These are phyloP conservation scores for Clavelina lepadiformis DNA, from an alignment of 23 tunicate species.

Conservation along the genomic window DNA sequence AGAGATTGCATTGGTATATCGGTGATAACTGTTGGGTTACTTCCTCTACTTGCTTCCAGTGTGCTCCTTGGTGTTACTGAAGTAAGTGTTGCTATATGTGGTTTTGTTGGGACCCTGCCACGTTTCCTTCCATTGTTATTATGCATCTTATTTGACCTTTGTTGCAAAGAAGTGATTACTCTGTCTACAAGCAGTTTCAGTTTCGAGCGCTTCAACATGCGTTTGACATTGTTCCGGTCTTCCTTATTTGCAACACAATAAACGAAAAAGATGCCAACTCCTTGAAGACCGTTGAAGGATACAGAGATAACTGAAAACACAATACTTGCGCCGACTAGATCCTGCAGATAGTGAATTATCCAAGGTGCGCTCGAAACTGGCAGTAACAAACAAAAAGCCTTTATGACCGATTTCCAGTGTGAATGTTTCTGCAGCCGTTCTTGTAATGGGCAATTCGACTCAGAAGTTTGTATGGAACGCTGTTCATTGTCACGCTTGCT, in stretches of 20 bases:
- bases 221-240: background rate
- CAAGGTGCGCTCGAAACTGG: conserved; percentile 10
- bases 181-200: too few relatives aligned
- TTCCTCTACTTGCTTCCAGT: too few relatives aligned
- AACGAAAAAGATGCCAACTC: conserved; percentile 2
- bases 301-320: background rate
- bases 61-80: too few relatives aligned
- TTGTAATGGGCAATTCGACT: background rate
- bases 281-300: conserved; percentile 4
- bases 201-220: conserved; percentile 6
- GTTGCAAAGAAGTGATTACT: too few relatives aligned
- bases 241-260: conserved; percentile 7
- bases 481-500: conserved; percentile 2
- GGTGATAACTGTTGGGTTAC: too few relatives aligned
- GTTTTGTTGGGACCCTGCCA: too few relatives aligned
- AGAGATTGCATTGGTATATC: too few relatives aligned
- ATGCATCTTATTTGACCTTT: too few relatives aligned
- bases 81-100: too few relatives aligned
- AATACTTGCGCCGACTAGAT: background rate
- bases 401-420: conserved; percentile 13
- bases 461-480: background rate
- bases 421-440: conserved; percentile 2
- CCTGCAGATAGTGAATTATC: background rate
- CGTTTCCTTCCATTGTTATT: too few relatives aligned
- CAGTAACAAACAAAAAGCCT: background rate